Percentiles rank a stretch among this genome's conserved stretches.
phyloP scores from a whole-genome alignment of 2,797 vertebrate species.

The Poeciliopsis paucimaculata region DNA sequence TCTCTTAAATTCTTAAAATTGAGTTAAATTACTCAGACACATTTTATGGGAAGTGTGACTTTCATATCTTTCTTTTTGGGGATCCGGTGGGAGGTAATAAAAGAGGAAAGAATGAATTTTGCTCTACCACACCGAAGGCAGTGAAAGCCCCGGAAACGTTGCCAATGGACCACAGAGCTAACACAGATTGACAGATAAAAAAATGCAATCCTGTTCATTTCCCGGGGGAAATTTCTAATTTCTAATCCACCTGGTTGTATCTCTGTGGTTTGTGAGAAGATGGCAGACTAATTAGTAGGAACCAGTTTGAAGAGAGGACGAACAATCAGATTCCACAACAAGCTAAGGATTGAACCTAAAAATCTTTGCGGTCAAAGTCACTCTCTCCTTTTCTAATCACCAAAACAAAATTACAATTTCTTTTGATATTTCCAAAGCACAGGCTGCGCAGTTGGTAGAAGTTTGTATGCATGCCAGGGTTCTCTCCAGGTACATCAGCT shows the following conservation, averaged over 20 bases:
- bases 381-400: background rate
- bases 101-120: slow-evolving; percentile 9
- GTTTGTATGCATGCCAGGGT: background rate
- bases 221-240: slow-evolving; percentile 66
- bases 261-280: slow-evolving; percentile 45
- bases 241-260: slow-evolving; percentile 63
- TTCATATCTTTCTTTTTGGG: slow-evolving; percentile 13
- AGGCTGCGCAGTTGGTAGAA: too few relatives aligned
- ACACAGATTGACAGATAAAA: slow-evolving; percentile 72
- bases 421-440: too few relatives aligned
- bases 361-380: slow-evolving; percentile 17
- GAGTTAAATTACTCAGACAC: slow-evolving; percentile 25
- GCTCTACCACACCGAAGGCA: slow-evolving; percentile 53
- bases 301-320: slow-evolving; percentile 19
- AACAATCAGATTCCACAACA: slow-evolving; percentile 19
- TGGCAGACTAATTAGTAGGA: slow-evolving; percentile 18
- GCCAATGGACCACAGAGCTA: slow-evolving; percentile 61
- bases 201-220: slow-evolving; percentile 30
- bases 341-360: slow-evolving; percentile 16
- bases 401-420: too few relatives aligned
- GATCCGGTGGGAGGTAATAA: slow-evolving; percentile 8
- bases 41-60: slow-evolving; percentile 13
- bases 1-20: slow-evolving; percentile 15
- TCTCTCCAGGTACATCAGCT: background rate
- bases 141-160: slow-evolving; percentile 63